Evolutionary conservation across 2,113 vertebrate genomes (phyloP).

Genomic region (Copsychus sechellarum): DNA sequence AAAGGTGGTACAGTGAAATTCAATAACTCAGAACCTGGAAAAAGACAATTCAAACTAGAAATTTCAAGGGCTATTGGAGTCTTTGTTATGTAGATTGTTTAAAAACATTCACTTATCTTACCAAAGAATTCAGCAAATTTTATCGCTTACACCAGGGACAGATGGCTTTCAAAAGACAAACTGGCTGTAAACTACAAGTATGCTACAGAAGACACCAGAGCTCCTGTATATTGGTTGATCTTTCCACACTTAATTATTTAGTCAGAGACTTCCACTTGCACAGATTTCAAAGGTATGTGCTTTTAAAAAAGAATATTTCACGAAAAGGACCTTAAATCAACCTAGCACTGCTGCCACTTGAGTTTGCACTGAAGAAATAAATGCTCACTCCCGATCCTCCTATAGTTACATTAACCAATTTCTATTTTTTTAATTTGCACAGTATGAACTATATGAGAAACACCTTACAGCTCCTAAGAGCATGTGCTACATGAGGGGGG

Average conservation of each 20-base stretch:
- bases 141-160: not conserved
- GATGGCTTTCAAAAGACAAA: not conserved
- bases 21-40: not conserved
- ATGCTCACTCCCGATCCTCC: not conserved
- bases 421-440: not conserved
- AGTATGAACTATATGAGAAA: not conserved
- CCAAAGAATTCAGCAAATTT: not conserved
- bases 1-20: not conserved
- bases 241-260: not conserved
- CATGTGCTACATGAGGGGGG: accelerated
- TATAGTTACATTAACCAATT: not conserved
- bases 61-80: not conserved
- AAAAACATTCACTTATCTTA: not conserved
- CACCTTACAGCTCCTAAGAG: not conserved
- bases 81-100: not conserved
- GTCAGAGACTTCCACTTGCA: not conserved
- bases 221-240: not conserved
- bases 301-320: not conserved
- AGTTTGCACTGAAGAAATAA: not conserved
- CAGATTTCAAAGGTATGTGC: not conserved
- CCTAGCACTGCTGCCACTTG: not conserved
- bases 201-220: not conserved
- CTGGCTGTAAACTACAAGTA: not conserved
- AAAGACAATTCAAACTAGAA: not conserved
- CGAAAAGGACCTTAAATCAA: not conserved